phyloP scores from a whole-genome alignment of 2,888 invertebrate genomes.

The Elysia crispata region DNA sequence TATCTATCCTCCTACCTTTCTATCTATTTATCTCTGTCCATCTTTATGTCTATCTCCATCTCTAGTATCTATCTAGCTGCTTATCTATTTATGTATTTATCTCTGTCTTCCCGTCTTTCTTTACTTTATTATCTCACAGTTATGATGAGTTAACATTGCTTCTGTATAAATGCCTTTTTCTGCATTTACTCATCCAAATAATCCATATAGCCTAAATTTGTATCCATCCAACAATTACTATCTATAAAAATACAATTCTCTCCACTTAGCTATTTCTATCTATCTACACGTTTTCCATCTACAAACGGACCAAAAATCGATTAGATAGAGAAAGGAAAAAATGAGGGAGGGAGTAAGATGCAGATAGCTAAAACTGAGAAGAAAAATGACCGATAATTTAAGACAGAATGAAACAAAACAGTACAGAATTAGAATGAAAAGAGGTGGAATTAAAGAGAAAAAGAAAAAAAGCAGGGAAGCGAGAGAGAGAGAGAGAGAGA shows the following conservation, averaged over 20 bases:
- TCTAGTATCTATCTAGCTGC: neutral
- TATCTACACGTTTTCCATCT: too few species aligned
- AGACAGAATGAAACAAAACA: neutral
- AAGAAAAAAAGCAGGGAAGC: neutral
- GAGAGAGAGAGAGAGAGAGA: neutral
- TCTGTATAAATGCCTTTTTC: too few species aligned
- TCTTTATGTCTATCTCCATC: neutral
- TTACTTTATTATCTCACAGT: neutral
- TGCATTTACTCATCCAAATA: too few species aligned
- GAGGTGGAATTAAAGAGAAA: too few species aligned
- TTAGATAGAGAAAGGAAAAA: neutral
- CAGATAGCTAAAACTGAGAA: neutral
- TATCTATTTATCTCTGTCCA: constrained; percentile 39
- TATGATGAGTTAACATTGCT: too few species aligned
- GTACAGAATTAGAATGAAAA: neutral
- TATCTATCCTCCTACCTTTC: neutral
- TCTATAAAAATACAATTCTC: too few species aligned
- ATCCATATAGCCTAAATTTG: too few species aligned
- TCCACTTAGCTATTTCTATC: too few species aligned
- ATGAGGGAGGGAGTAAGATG: constrained; percentile 2
- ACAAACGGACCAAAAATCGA: neutral
- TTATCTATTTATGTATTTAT: neutral
- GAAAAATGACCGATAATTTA: neutral
- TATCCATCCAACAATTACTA: too few species aligned
- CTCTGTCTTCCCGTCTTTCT: neutral